Evolutionary conservation across 2,888 invertebrate species (phyloP), one percentile per base, ranked within the genome.

Genomic region (Octonoba sinensis): DNA sequence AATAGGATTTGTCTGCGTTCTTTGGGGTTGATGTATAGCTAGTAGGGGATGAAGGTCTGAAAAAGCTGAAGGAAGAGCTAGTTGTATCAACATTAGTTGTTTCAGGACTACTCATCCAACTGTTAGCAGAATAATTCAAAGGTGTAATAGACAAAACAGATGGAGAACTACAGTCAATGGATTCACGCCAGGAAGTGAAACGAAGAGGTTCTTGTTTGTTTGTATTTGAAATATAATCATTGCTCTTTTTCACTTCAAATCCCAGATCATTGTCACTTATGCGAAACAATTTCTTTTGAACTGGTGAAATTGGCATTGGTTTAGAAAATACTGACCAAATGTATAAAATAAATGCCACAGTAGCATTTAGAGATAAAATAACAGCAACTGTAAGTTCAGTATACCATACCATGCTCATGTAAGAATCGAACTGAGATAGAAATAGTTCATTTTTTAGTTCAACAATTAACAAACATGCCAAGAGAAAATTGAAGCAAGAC

Each of bases 41-140:
- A 3, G 62, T 22, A 20, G 79, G 73, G 0, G 79, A 73, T 11
- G 57, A 69, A 46, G 60, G 57, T n/a, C 60, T 60, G 4, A 66
- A 54, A 47, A 65, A 81, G 56, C 59, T 75, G 70, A 75, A 82
- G 16, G 82, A 82, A 46, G 82, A 75, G 22, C 82, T 82, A 11
- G 82, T 74, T 0, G 70, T 75, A 46, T 75, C 82, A 11, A 81
- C 56, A 36, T 69, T 47, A 8, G 36, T 15, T 11, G 73, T 73
- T 46, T 54, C 56, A 46, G 60, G 59, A 27, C 73, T 73, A 54
- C 36, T 54, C 0, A 49, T 49, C 79, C 79, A 81, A 18, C 79
- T 81, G 20, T 64, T 69, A 15, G 54, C 66, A 13, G 79, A 81
- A 47, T 69, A 81, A 56, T 81, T 81, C 0, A 73, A n/a, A 6